Base-by-base conservation (phyloP, 2,888 invertebrate species). In the Drosophila robusta region DNA sequence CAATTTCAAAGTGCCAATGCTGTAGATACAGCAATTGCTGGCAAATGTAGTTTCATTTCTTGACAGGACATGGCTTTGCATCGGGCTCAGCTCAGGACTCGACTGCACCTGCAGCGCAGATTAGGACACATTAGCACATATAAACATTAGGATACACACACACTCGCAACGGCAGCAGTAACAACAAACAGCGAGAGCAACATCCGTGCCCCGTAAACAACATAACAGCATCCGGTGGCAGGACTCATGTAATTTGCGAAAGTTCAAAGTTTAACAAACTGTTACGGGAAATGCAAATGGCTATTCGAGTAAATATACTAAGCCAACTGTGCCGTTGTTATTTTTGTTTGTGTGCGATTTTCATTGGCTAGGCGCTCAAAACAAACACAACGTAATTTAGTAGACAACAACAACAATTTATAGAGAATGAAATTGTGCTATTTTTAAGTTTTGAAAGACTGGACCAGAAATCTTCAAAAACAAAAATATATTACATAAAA, bases 231-330 rank as follows among this genome's bases (percentile, higher is more conserved):
- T 89, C 82, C 88, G 81, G 85, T 78, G 79, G 82, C 80, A 85
- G 76, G 69, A 84, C 85, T 84, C 85, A 61, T 89, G 89, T 84
- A 89, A 87, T 86, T 87, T 87, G 79, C 88, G 81, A 85, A 85
- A 86, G 85, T 88, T 88, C 88, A 85, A 82, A 89, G 89, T 74
- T 87, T 89, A 86, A 79, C 89, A 82, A 82, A 89, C 89, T 89
- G 73, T 79, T 69, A 70, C 63, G 85, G 85, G 70, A 87, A 72
- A 87, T 83, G 87, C 87, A 87, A 83, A 83, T 84, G 75, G 60
- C 78, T 22, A 64, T 57, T 39, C 47, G 51, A 52, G 36, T 41
- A 70, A 87, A 72, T 79, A 65, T 54, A 56, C 78, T 68, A 44
- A 55, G 50, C 55, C 47, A 45, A 46, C 64, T 64, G 24, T 45